These are phyloP conservation scores for Nylanderia fulva DNA, from an alignment of 1,140 invertebrate species.

Conservation along the genomic window DNA sequence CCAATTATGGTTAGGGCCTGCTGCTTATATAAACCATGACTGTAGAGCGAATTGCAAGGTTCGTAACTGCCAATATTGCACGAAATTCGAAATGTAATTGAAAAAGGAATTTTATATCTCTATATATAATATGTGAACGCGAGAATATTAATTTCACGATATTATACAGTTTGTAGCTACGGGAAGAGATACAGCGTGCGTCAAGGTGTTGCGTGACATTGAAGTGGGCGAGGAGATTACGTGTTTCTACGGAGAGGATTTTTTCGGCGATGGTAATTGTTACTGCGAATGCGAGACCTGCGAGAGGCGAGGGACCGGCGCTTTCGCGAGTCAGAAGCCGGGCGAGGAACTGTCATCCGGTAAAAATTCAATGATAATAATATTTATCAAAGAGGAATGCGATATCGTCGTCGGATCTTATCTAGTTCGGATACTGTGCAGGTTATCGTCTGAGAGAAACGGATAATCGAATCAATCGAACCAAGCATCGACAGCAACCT, in stretches of 20 bases:
- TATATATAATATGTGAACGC: background rate
- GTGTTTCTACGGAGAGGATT: slow-evolving; percentile 99
- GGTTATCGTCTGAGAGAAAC: slow-evolving; percentile 97
- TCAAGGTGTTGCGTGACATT: slow-evolving; percentile 98
- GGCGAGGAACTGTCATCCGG: slow-evolving; percentile 85
- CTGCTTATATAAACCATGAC: slow-evolving; percentile 99
- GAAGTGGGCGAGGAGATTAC: slow-evolving; percentile 98
- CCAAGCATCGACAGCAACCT: slow-evolving; percentile 90
- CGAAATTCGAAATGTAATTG: background rate
- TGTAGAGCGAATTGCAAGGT: slow-evolving; percentile 97
- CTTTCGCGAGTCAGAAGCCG: slow-evolving; percentile 91
- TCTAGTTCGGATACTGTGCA: slow-evolving; percentile 48
- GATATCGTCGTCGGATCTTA: slow-evolving; percentile 58
- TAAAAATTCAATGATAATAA: slow-evolving; percentile 33
- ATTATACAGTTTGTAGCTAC: slow-evolving; percentile 95
- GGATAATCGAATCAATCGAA: slow-evolving; percentile 96
- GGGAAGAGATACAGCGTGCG: slow-evolving; percentile 97
- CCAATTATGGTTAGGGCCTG: slow-evolving; percentile 99
- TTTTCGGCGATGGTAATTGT: slow-evolving; percentile 98
- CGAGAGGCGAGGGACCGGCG: slow-evolving; percentile 95
- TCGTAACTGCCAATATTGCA: slow-evolving; percentile 31
- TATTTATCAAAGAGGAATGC: background rate
- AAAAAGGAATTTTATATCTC: slow-evolving; percentile 4
- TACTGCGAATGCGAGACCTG: slow-evolving; percentile 99
- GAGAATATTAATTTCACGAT: slow-evolving; percentile 44